A percentile compares a stretch with the other conserved stretches of the same genome.
These are phyloP conservation scores for Elachura formosa DNA, from an alignment of 2,113 vertebrate genomes.

Conservation along the genomic window DNA sequence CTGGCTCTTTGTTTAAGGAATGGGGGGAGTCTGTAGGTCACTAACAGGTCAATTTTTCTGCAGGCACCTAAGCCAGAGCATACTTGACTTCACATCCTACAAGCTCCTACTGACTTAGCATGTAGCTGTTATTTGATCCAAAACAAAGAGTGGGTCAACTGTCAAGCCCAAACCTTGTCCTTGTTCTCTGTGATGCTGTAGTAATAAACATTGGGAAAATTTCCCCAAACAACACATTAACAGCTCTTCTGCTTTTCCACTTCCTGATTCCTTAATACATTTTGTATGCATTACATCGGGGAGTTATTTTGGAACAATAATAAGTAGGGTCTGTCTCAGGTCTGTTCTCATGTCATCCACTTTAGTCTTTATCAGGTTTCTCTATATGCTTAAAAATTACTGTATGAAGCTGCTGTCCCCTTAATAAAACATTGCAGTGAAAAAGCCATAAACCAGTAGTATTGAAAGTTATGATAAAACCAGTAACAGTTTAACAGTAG, in stretches of 20 bases:
- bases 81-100: neutral
- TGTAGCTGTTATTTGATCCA: neutral
- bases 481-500: neutral
- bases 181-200: neutral
- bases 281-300: neutral
- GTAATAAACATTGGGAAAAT: neutral
- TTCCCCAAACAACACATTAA: neutral
- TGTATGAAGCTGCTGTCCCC: neutral
- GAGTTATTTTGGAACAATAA: slow-evolving; percentile 12
- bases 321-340: neutral
- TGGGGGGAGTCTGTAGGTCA: neutral
- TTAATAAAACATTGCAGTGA: slow-evolving; percentile 23
- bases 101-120: neutral
- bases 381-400: slow-evolving; percentile 39
- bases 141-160: neutral
- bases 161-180: neutral
- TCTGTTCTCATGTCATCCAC: neutral
- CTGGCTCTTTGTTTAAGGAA: neutral
- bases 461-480: slow-evolving; percentile 30
- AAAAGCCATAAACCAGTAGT: slow-evolving; percentile 34
- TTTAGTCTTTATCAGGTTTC: neutral
- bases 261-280: neutral
- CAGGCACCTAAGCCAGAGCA: neutral
- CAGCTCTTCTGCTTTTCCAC: neutral
- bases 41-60: neutral